phyloP scores from a whole-genome alignment of 2,797 vertebrate genomes.

The Podarcis siculus region DNA sequence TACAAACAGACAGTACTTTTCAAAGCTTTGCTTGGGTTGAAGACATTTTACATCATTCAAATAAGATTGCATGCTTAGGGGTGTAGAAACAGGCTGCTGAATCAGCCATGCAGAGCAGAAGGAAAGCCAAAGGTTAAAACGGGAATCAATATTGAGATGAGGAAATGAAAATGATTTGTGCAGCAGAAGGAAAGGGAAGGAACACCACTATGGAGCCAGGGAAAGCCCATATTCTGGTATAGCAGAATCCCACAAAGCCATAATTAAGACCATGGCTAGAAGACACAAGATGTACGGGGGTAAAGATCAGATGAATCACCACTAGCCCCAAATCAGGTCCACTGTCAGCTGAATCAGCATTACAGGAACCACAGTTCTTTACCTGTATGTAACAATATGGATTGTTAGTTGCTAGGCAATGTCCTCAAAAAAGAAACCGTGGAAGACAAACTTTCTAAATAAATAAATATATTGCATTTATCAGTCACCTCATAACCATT shows the following conservation, averaged over 20 bases:
- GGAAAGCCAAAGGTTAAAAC: neutral
- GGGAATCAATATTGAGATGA: conserved; percentile 25
- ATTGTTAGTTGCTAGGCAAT: no score
- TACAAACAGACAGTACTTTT: conserved; percentile 3
- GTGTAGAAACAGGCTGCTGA: conserved; percentile 30
- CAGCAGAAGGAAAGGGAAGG: neutral
- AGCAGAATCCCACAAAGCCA: neutral
- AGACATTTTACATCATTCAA: neutral
- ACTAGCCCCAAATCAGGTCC: neutral
- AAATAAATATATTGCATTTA: neutral
- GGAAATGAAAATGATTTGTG: fast-evolving
- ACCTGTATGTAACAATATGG: neutral
- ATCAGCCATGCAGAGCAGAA: neutral
- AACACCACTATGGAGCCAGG: neutral
- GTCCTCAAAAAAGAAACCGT: no score
- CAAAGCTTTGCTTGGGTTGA: neutral
- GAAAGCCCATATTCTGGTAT: neutral
- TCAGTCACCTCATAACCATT: no score
- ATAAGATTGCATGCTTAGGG: conserved; percentile 14
- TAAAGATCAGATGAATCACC: neutral
- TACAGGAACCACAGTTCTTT: neutral
- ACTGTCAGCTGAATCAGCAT: neutral
- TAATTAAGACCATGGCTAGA: neutral
- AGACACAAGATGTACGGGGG: neutral
- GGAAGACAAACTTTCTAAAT: neutral